These are phyloP conservation scores for Adineta ricciae DNA, from an alignment of 2,888 invertebrate species.

Conservation along the genomic window DNA sequence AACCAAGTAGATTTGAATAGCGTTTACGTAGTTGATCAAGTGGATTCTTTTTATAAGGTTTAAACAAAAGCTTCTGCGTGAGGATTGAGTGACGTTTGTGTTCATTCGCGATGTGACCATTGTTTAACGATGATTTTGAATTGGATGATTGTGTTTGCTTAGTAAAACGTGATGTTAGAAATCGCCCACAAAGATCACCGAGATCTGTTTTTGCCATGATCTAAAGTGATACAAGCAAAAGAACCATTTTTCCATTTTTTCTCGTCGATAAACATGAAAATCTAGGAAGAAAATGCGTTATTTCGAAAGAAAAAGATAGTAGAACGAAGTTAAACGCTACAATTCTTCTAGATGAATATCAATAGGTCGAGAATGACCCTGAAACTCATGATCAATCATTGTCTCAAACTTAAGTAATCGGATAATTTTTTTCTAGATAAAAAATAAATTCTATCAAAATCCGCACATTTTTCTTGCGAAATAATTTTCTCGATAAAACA, in stretches of 20 bases:
- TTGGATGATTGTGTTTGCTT: neutral
- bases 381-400: neutral
- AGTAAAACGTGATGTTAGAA: neutral
- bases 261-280: too few species aligned
- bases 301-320: constrained; percentile 3
- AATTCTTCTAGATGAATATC: neutral
- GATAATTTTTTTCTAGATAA: neutral
- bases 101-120: neutral
- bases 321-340: neutral
- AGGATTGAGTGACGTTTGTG: neutral
- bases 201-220: neutral
- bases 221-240: neutral
- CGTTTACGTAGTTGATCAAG: neutral
- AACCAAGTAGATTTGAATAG: neutral
- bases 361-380: neutral
- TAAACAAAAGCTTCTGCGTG: neutral
- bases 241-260: neutral
- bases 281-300: too few species aligned
- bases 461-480: neutral
- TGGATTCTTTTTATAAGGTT: constrained; percentile 5
- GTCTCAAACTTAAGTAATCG: neutral
- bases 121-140: neutral
- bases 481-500: neutral
- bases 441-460: neutral
- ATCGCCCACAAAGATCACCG: neutral